Evolutionary conservation across 64 coral and sea anemone species (phyloP), one percentile per base, ranked within the genome.

Genomic region (Montipora efflorescens): DNA sequence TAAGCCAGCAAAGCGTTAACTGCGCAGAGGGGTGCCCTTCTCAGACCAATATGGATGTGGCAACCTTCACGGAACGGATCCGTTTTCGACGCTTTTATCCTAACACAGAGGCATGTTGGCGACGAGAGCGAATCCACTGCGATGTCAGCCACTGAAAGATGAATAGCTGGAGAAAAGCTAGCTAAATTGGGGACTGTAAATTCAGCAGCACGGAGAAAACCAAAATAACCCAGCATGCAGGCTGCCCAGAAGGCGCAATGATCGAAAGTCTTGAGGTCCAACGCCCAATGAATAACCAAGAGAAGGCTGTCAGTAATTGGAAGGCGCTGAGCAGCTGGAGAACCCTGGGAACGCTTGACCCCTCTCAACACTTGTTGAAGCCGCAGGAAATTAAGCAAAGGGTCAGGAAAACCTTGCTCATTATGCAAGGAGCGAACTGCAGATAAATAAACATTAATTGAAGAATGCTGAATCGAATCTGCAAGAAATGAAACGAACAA

Each of bases 61-160:
- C 52, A 55, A 46, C 89, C 89, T 47, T 79, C 2, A 67, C 76
- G 8, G 89, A 90, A 90, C 44, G 89, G 89, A 81, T 90, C 76
- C 21, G 89, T 80, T 81, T 90, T 90, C 6, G 89, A 90, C 9
- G 89, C 22, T 81, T 90, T 90, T 48, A 90, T 90, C 76, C 75
- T 19, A 14, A 80, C 78, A 25, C 77, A 0, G 20, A 90, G 43
- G 36, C 88, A 77, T 16, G 58, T 25, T 12, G 88, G 76, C 4
- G n/a, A 21, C 7, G 43, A 7, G 49, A 16, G 51, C 8, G 10
- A 48, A 75, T 90, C 88, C 48, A 79, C 67, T 47, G 85, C 85
- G 13, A 74, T 48, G 67, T 88, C 85, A 7, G 85, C 28, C 66
- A 74, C 66, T 10, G 67, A 74, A 16, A 89, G 87, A 58, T 89